phyloP scores from a whole-genome alignment of 2,797 vertebrate species.

The Coreius guichenoti region DNA sequence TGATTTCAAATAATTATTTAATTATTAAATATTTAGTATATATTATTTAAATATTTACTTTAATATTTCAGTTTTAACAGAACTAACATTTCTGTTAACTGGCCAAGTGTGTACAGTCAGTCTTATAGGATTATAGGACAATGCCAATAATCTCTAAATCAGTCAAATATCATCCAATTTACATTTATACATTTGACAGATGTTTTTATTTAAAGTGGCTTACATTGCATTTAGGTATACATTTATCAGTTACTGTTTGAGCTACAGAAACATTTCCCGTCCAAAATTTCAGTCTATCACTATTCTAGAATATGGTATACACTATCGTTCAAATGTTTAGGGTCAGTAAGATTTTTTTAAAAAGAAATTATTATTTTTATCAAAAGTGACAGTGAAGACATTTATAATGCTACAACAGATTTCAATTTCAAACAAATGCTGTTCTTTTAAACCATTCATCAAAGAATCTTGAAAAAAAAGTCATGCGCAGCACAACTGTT shows the following conservation, averaged over 20 bases:
- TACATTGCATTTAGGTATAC: neutral
- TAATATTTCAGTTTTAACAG: neutral
- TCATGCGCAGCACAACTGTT: neutral
- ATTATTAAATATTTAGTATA: neutral
- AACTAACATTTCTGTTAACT: neutral
- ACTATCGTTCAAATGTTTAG: neutral
- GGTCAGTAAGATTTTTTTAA: neutral
- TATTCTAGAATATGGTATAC: neutral
- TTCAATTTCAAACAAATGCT: neutral
- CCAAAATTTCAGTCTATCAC: neutral
- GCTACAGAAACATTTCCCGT: neutral
- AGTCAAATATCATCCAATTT: neutral
- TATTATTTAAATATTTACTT: neutral
- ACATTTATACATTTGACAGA: neutral
- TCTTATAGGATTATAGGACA: no score
- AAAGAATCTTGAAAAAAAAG: neutral
- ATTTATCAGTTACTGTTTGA: neutral
- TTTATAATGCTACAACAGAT: neutral
- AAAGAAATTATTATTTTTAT: neutral
- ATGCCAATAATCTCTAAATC: no score
- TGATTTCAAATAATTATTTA: neutral
- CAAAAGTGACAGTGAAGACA: neutral
- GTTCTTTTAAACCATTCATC: neutral
- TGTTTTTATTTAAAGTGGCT: neutral
- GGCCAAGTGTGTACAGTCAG: no score